Evolutionary conservation across 2,113 vertebrate species (phyloP).

Genomic region (Amia ocellicauda): DNA sequence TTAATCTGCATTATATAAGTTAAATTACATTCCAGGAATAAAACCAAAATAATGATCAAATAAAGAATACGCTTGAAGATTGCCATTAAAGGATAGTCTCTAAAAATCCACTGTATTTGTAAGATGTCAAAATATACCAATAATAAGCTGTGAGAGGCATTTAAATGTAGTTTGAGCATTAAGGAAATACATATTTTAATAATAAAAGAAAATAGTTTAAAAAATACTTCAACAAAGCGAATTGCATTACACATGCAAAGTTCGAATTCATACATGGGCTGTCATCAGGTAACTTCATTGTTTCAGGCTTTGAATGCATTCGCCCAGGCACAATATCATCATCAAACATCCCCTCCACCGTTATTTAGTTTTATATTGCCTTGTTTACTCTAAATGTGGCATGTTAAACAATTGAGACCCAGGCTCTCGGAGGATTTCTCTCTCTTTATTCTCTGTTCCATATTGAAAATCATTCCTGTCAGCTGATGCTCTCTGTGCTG

Average conservation of each 20-base stretch:
- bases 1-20: too few relatives aligned
- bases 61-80: too few relatives aligned
- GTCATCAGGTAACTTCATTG: not conserved
- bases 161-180: too few relatives aligned
- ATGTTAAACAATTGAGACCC: slow-evolving; percentile 33
- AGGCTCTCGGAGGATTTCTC: slow-evolving; percentile 37
- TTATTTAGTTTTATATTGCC: too few relatives aligned
- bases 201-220: not conserved
- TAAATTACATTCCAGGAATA: too few relatives aligned
- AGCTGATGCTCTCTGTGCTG: slow-evolving; percentile 48
- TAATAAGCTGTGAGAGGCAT: too few relatives aligned
- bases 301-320: slow-evolving; percentile 16
- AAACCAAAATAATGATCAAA: too few relatives aligned
- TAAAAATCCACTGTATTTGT: too few relatives aligned
- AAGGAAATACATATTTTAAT: too few relatives aligned
- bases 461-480: slow-evolving; percentile 51
- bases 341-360: not conserved
- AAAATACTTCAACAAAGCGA: not conserved
- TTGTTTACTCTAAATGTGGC: slow-evolving; percentile 32
- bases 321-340: slow-evolving; percentile 13
- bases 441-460: slow-evolving; percentile 42
- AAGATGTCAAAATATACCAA: too few relatives aligned
- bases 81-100: too few relatives aligned
- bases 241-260: not conserved
- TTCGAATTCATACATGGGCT: not conserved